phyloP scores from a whole-genome alignment of 2,113 vertebrate species.

The Cranoglanis bouderius region DNA sequence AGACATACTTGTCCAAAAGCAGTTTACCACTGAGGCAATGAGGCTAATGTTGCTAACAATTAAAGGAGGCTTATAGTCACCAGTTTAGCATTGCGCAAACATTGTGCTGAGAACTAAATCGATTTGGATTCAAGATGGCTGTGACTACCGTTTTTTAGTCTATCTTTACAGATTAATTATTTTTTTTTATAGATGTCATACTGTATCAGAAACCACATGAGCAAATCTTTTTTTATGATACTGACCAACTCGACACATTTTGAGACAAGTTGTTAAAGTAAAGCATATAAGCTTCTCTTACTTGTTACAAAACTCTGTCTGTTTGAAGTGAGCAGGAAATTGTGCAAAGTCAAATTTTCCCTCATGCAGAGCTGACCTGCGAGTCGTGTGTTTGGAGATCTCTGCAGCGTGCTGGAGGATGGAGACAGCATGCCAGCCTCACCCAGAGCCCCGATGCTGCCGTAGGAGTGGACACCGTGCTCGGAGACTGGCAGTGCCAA shows the following conservation, averaged over 20 bases:
- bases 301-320: not conserved
- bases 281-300: not conserved
- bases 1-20: not conserved
- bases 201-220: not conserved
- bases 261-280: not conserved
- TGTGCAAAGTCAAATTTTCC: not conserved
- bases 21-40: not conserved
- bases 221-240: not conserved
- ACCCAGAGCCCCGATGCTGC: conserved; percentile 78
- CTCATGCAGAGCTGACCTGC: conserved; percentile 68
- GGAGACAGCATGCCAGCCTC: conserved; percentile 84
- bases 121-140: not conserved
- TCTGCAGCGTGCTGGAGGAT: conserved; percentile 81
- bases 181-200: not conserved
- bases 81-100: not conserved
- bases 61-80: not conserved
- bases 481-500: conserved; percentile 81
- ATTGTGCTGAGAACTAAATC: not conserved
- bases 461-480: conserved; percentile 80
- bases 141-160: not conserved
- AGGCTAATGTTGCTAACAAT: not conserved
- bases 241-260: not conserved
- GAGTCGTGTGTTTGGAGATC: conserved; percentile 79
- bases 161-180: not conserved
- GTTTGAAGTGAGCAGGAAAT: not conserved